Percentiles rank a stretch among this genome's conserved stretches.
Conservation (phyloP, 2,797 vertebrate genomes). For the Poeciliopsis infans region DNA sequence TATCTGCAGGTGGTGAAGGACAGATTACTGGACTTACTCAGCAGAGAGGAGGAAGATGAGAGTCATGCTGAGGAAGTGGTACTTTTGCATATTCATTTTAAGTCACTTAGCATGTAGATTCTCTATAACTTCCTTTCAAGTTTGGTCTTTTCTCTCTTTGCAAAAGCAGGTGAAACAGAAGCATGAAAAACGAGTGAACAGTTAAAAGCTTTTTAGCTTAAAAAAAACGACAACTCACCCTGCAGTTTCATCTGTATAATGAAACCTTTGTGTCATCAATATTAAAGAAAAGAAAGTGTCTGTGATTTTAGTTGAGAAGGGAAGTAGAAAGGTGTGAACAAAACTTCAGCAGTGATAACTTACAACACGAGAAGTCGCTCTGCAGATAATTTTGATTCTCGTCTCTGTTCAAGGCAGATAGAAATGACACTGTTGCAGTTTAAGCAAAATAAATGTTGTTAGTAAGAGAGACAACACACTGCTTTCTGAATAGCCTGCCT, state of each 20-base stretch:
- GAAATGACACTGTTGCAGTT: background rate
- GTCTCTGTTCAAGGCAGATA: background rate
- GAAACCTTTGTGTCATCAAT: background rate
- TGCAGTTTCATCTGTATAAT: background rate
- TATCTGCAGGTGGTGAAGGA: conserved; percentile 92
- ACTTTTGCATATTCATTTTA: conserved; percentile 19
- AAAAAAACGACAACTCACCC: background rate
- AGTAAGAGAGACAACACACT: background rate
- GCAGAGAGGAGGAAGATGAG: conserved; percentile 94
- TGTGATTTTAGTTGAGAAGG: background rate
- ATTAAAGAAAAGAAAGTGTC: background rate
- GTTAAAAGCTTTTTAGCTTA: background rate
- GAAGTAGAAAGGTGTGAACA: background rate
- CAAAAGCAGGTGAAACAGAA: background rate
- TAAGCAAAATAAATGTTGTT: background rate
- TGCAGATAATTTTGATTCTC: background rate
- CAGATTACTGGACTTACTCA: conserved; percentile 91
- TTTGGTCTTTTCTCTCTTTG: background rate
- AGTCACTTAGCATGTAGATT: conserved; percentile 6
- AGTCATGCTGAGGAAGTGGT: conserved; percentile 95
- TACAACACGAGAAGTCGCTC: background rate
- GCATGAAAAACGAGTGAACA: background rate
- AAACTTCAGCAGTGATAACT: background rate
- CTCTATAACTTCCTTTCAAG: background rate
- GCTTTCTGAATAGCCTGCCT: background rate